phyloP scores from a whole-genome alignment of 2,888 invertebrate species.

The Choreutis nemorana region DNA sequence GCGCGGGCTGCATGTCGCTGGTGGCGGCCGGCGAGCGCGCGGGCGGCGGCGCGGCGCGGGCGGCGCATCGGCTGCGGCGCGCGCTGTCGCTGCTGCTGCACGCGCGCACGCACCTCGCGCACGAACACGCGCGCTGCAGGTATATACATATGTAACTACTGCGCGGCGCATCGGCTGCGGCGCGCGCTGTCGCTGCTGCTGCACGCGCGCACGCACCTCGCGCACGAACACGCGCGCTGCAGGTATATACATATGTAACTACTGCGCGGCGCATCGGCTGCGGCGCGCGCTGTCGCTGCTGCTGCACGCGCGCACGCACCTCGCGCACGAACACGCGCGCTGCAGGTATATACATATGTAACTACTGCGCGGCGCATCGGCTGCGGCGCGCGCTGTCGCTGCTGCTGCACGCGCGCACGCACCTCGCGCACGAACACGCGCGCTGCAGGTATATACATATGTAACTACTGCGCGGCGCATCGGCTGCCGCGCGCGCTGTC shows the following conservation, averaged over 20 bases:
- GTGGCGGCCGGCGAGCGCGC: conserved; percentile 43
- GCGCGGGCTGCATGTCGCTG: conserved; percentile 35
- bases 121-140: conserved; percentile 51
- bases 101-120: conserved; percentile 46
- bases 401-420: conserved; percentile 45
- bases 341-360: conserved; percentile 44
- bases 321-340: conserved; percentile 47
- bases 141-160: no score
- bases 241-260: conserved; percentile 35
- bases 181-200: conserved; percentile 46
- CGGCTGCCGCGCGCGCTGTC: conserved; percentile 46
- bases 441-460: conserved; percentile 41
- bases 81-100: conserved; percentile 47
- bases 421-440: conserved; percentile 49
- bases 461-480: conserved; percentile 50
- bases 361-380: conserved; percentile 48
- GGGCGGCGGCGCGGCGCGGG: conserved; percentile 47
- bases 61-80: conserved; percentile 46
- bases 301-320: conserved; percentile 45
- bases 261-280: conserved; percentile 48
- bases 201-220: conserved; percentile 46
- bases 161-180: conserved; percentile 46
- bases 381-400: conserved; percentile 46
- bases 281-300: conserved; percentile 45
- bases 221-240: conserved; percentile 51